phyloP scores from a whole-genome alignment of 2,888 invertebrate genomes.

The Brachyptera risi region DNA sequence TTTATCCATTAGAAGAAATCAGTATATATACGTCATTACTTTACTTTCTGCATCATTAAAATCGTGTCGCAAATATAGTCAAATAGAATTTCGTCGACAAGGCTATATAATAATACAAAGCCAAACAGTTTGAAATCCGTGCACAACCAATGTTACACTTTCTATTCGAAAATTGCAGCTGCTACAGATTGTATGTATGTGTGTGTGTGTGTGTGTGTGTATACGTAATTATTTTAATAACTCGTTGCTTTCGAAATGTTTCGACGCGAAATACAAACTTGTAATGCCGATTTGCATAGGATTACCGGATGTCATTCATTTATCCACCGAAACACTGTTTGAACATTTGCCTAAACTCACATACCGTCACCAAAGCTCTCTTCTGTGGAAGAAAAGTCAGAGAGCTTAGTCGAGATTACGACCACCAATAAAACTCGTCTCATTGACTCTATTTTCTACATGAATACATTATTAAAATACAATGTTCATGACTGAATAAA shows the following conservation, averaged over 20 bases:
- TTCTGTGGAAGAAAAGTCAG: neutral
- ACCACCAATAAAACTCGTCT: neutral
- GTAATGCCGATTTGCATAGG: neutral
- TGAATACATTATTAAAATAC: neutral
- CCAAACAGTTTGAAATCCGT: too few relatives aligned
- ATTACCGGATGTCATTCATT: constrained; percentile 5
- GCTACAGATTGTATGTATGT: too few relatives aligned
- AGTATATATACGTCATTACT: too few relatives aligned
- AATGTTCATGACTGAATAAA: too few relatives aligned
- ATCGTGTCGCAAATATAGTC: too few relatives aligned
- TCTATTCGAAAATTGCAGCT: neutral
- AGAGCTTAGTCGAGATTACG: constrained; percentile 1
- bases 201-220: too few relatives aligned
- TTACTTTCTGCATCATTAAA: too few relatives aligned
- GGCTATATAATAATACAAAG: too few relatives aligned
- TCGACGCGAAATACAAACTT: neutral
- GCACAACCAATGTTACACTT: neutral
- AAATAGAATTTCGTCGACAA: too few relatives aligned
- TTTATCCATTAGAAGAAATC: too few relatives aligned
- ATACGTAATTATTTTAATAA: neutral
- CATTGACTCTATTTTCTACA: neutral
- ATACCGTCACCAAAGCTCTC: too few relatives aligned
- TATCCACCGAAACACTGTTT: neutral
- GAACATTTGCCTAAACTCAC: too few relatives aligned
- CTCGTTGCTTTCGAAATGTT: neutral